A percentile compares a stretch with the other conserved stretches of the same genome.
Evolutionary conservation across 2,113 vertebrate species (phyloP).

Genomic region (Thunnus thynnus): DNA sequence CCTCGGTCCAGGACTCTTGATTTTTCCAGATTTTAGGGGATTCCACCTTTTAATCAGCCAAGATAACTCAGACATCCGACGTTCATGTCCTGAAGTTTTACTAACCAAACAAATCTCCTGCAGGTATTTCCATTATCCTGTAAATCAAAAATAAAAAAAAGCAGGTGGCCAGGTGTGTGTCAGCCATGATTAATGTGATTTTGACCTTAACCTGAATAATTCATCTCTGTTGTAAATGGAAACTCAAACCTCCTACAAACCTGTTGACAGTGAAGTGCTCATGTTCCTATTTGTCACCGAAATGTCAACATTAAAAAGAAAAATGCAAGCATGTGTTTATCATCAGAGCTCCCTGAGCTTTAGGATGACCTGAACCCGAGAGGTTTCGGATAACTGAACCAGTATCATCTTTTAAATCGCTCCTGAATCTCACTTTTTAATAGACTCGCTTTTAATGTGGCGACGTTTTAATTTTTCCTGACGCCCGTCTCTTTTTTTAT

Average conservation of each 20-base stretch:
- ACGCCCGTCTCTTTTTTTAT: slow-evolving; percentile 51
- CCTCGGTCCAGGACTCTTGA: neutral
- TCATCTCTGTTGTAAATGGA: neutral
- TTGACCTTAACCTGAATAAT: neutral
- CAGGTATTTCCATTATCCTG: neutral
- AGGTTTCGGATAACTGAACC: slow-evolving; percentile 10
- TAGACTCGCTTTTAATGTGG: slow-evolving; percentile 52
- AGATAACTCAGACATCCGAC: neutral
- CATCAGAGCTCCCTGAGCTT: slow-evolving; percentile 1
- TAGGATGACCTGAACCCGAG: neutral
- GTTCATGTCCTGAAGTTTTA: neutral
- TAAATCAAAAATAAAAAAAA: neutral
- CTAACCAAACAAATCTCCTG: neutral
- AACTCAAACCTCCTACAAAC: neutral
- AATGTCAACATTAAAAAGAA: neutral
- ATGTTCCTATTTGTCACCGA: too few species aligned
- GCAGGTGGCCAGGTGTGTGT: neutral
- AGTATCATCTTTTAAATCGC: slow-evolving; percentile 38
- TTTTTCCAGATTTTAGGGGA: neutral
- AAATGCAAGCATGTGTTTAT: neutral
- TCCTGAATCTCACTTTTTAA: slow-evolving; percentile 54
- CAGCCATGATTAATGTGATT: neutral
- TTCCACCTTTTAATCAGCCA: neutral
- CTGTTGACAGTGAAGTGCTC: neutral
- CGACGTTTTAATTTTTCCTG: slow-evolving; percentile 67